Evolutionary conservation across 2,113 vertebrate species (phyloP).

Genomic region (Anhinga anhinga): DNA sequence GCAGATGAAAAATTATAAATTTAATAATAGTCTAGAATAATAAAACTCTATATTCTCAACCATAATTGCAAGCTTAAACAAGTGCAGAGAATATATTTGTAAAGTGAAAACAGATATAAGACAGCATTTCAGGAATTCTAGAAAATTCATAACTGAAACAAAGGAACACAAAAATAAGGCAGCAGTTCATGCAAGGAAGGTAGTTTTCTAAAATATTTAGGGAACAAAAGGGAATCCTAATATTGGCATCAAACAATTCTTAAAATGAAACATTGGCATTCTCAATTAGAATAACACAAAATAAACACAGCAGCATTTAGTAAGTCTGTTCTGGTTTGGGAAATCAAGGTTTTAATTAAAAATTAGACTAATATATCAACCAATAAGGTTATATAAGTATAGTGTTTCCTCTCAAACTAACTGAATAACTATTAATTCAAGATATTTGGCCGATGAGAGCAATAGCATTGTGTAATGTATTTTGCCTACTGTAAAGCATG

Average conservation of each 20-base stretch:
- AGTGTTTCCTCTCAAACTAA: background rate
- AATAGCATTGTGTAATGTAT: background rate
- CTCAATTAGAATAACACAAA: background rate
- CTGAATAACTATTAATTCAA: background rate
- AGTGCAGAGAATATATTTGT: background rate
- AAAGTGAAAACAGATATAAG: background rate
- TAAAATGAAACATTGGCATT: background rate
- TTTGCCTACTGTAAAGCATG: background rate
- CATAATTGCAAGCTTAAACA: background rate
- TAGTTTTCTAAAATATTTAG: background rate
- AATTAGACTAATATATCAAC: background rate
- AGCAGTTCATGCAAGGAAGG: background rate
- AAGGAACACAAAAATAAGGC: background rate
- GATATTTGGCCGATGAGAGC: background rate
- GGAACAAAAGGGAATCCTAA: background rate
- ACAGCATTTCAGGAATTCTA: background rate
- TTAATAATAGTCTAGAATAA: background rate
- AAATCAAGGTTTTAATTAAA: background rate
- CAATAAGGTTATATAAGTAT: background rate
- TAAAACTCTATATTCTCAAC: background rate
- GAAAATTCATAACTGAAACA: background rate
- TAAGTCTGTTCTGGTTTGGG: background rate
- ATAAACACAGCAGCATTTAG: background rate
- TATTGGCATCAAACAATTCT: background rate
- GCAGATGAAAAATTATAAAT: background rate